phyloP scores from a whole-genome alignment of 2,888 invertebrate species.

The Coelinius sp. region DNA sequence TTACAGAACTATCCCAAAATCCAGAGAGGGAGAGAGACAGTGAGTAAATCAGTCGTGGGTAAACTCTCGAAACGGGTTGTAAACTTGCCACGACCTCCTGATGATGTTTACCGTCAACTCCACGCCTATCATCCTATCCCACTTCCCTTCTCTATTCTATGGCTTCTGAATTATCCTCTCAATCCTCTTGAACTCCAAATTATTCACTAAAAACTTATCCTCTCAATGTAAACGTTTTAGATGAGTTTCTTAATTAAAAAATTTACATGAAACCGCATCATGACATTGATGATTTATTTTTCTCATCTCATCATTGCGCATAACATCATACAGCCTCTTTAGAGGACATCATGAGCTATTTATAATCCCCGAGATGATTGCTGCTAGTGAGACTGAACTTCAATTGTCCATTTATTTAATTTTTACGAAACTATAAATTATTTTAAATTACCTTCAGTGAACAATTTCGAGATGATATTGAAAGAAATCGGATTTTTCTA shows the following conservation, averaged over 20 bases:
- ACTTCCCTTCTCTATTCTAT: not conserved
- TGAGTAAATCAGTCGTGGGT: conserved; percentile 20
- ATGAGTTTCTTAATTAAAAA: not conserved
- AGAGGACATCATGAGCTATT: too few relatives aligned
- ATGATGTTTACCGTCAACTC: conserved; percentile 23
- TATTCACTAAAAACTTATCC: conserved; percentile 7
- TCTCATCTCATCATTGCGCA: not conserved
- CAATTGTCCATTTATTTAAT: too few relatives aligned
- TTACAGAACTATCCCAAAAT: conserved; percentile 13
- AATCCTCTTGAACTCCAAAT: conserved; percentile 7
- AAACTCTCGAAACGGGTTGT: conserved; percentile 22
- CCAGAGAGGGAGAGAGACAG: conserved; percentile 2
- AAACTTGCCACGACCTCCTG: conserved; percentile 22
- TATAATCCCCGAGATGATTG: too few relatives aligned
- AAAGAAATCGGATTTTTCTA: too few relatives aligned
- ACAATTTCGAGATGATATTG: too few relatives aligned
- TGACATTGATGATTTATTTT: not conserved
- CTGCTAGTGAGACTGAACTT: too few relatives aligned
- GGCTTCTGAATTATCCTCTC: conserved; percentile 1
- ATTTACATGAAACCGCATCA: not conserved
- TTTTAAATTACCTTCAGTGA: too few relatives aligned
- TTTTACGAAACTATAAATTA: too few relatives aligned
- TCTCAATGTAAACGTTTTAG: conserved; percentile 8
- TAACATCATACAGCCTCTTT: too few relatives aligned
- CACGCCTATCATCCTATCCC: conserved; percentile 10